phyloP scores from a whole-genome alignment of 2,797 vertebrate species.

The Otolemur crassicaudatus region DNA sequence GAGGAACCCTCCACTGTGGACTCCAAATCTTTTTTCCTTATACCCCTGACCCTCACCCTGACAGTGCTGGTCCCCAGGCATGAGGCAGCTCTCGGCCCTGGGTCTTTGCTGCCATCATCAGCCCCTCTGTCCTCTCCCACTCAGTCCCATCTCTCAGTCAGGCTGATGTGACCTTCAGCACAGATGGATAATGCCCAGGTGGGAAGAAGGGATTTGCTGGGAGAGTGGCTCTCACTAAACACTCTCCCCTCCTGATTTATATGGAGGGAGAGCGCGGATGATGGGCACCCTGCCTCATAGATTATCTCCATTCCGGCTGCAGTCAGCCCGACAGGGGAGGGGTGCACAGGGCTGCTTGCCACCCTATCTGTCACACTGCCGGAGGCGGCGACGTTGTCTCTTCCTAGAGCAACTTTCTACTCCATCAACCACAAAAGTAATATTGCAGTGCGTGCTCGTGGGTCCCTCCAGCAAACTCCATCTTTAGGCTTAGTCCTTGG shows the following conservation, averaged over 20 bases:
- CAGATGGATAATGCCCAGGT: conserved; percentile 73
- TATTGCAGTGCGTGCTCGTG: conserved; percentile 61
- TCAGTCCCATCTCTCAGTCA: background rate
- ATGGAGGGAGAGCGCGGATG: conserved; percentile 46
- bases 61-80: background rate
- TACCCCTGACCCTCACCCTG: fast-evolving
- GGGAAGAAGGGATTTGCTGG: conserved; percentile 60
- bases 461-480: conserved; percentile 46
- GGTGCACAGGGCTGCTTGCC: conserved; percentile 33
- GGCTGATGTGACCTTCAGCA: conserved; percentile 79
- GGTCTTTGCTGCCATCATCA: background rate
- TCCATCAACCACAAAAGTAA: conserved; percentile 78
- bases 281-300: conserved; percentile 74
- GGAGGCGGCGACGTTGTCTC: background rate
- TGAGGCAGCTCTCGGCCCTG: background rate
- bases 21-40: background rate
- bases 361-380: conserved; percentile 76
- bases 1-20: background rate
- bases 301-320: conserved; percentile 82
- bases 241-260: conserved; percentile 78
- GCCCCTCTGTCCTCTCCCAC: background rate
- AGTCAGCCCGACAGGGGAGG: conserved; percentile 70
- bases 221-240: conserved; percentile 73
- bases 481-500: background rate
- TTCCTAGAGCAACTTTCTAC: conserved; percentile 73